Conservation (phyloP, 2,113 vertebrate species). For the Semnopithecus entellus region DNA sequence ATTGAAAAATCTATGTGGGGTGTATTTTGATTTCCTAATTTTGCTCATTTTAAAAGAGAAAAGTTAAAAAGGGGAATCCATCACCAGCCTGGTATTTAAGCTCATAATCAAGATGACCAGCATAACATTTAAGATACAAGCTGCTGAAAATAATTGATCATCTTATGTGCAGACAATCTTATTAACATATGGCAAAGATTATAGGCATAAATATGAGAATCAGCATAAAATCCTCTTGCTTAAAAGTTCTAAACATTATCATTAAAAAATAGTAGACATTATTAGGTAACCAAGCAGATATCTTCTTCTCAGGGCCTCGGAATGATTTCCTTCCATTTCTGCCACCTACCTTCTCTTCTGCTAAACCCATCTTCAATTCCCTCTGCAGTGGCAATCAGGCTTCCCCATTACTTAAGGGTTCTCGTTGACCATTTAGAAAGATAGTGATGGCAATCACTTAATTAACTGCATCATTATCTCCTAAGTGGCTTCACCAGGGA, state of each 20-base stretch:
- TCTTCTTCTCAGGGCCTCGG: background rate
- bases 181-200: background rate
- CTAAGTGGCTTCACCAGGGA: background rate
- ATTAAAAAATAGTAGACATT: background rate
- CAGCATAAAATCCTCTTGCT: slow-evolving; percentile 23
- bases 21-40: slow-evolving; percentile 55
- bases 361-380: background rate
- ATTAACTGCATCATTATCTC: background rate
- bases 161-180: background rate
- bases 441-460: background rate
- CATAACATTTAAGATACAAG: slow-evolving; percentile 61
- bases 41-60: slow-evolving; percentile 30
- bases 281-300: background rate
- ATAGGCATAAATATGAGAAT: background rate
- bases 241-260: background rate
- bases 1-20: slow-evolving; percentile 65
- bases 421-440: background rate
- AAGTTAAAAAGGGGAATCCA: slow-evolving; percentile 49
- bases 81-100: slow-evolving; percentile 61
- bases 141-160: slow-evolving; percentile 48
- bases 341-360: background rate
- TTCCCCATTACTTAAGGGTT: background rate
- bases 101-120: slow-evolving; percentile 52
- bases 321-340: background rate
- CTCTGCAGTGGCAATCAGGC: background rate